These are phyloP conservation scores for Entelurus aequoreus DNA, from an alignment of 2,113 vertebrate species.

Conservation along the genomic window DNA sequence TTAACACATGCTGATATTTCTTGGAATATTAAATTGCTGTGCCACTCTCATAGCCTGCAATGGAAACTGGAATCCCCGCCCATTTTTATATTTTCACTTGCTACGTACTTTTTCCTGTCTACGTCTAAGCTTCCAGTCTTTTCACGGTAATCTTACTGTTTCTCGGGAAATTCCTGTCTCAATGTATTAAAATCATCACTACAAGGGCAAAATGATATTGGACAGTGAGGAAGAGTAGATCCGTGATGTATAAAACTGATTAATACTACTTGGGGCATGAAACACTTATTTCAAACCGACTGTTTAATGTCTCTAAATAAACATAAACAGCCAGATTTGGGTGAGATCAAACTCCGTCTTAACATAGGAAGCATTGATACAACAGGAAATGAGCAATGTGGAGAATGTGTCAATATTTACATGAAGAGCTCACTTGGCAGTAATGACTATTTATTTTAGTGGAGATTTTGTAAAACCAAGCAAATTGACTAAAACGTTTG, in stretches of 20 bases:
- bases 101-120: slow-evolving; percentile 24
- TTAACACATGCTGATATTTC: slow-evolving; percentile 64
- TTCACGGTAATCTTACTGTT: slow-evolving; percentile 8
- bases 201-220: not conserved
- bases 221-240: slow-evolving; percentile 1
- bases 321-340: slow-evolving; percentile 29
- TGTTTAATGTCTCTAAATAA: slow-evolving; percentile 33
- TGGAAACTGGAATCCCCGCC: slow-evolving; percentile 58
- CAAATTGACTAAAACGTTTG: slow-evolving; percentile 13
- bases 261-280: no score
- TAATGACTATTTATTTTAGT: slow-evolving; percentile 24
- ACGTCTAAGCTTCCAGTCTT: slow-evolving; percentile 5
- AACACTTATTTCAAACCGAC: not conserved
- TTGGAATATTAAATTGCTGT: slow-evolving; percentile 59
- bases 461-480: slow-evolving; percentile 27
- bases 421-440: slow-evolving; percentile 19
- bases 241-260: no score
- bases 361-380: slow-evolving; percentile 40
- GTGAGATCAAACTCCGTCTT: slow-evolving; percentile 42
- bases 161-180: slow-evolving; percentile 11
- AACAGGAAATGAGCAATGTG: slow-evolving; percentile 48
- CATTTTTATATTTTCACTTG: slow-evolving; percentile 30
- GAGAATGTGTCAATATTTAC: slow-evolving; percentile 58
- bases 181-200: not conserved
- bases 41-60: slow-evolving; percentile 55